These are phyloP conservation scores for Asarcornis scutulata DNA, from an alignment of 2,113 vertebrate species.

Conservation along the genomic window DNA sequence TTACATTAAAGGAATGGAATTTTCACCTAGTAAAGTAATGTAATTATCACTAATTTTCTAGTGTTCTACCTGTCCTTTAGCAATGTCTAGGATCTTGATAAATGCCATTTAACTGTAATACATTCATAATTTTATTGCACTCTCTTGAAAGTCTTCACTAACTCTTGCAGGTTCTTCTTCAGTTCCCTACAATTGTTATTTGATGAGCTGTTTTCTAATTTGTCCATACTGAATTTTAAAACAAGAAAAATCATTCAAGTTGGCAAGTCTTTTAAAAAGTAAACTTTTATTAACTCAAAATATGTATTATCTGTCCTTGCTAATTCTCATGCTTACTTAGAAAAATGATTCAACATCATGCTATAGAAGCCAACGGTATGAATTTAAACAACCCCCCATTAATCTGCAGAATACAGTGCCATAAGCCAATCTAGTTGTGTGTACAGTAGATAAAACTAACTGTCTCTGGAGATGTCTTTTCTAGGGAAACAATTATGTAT, in stretches of 20 bases:
- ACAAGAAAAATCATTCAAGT: background rate
- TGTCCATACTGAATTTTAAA: conserved; percentile 2
- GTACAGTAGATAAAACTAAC: conserved; percentile 23
- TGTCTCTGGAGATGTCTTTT: conserved; percentile 27
- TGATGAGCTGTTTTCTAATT: conserved; percentile 4
- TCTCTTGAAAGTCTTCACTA: background rate
- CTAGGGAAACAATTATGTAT: conserved; percentile 15
- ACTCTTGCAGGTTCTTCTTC: background rate
- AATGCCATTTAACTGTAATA: background rate
- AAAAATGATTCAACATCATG: background rate
- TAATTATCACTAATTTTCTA: background rate
- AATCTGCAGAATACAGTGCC: background rate
- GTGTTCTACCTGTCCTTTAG: background rate
- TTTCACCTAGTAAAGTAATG: background rate
- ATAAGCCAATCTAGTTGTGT: background rate
- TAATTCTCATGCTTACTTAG: background rate
- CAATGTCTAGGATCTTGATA: background rate
- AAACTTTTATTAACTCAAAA: conserved; percentile 18
- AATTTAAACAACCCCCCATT: background rate
- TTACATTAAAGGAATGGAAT: background rate
- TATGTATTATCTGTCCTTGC: background rate
- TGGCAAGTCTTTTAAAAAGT: background rate
- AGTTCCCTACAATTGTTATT: background rate
- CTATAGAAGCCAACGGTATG: background rate
- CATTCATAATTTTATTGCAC: background rate